A percentile compares a stretch with the other conserved stretches of the same genome.
These are phyloP conservation scores for Meteorus cinctellus DNA, from an alignment of 2,888 invertebrate genomes.

Conservation along the genomic window DNA sequence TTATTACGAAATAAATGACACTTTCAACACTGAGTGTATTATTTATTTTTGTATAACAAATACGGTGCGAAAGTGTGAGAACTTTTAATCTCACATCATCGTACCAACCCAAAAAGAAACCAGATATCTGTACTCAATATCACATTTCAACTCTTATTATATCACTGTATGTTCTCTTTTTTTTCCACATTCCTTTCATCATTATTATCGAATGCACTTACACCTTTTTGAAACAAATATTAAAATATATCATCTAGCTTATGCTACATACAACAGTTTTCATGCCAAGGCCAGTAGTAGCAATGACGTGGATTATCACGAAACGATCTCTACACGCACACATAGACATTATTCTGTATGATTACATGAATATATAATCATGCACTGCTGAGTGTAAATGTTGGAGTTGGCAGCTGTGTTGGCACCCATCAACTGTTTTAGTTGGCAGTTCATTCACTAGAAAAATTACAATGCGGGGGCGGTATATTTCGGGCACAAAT, in stretches of 20 bases:
- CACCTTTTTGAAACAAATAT: not conserved
- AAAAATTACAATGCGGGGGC: no score
- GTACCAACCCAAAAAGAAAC: not conserved
- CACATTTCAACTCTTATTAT: not conserved
- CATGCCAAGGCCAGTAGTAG: slow-evolving; percentile 36
- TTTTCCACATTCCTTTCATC: slow-evolving; percentile 22
- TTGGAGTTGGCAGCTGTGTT: slow-evolving; percentile 26
- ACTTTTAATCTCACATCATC: slow-evolving; percentile 8
- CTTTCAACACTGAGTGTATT: slow-evolving; percentile 26
- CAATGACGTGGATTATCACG: slow-evolving; percentile 30
- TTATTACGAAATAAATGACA: slow-evolving; percentile 33
- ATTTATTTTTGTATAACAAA: slow-evolving; percentile 20
- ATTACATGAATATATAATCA: not conserved
- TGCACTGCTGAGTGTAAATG: not conserved
- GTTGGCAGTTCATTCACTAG: slow-evolving; percentile 2
- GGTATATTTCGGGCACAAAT: not conserved
- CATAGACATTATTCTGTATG: not conserved
- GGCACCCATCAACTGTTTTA: not conserved
- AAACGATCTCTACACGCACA: slow-evolving; percentile 28
- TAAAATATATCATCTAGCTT: slow-evolving; percentile 23
- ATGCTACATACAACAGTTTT: slow-evolving; percentile 38
- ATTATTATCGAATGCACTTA: slow-evolving; percentile 8
- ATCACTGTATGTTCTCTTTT: not conserved
- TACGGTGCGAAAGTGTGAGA: slow-evolving; percentile 1
- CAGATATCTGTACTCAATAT: slow-evolving; percentile 24